Conservation (phyloP, 2,888 invertebrate genomes). For the Thera britannica region DNA sequence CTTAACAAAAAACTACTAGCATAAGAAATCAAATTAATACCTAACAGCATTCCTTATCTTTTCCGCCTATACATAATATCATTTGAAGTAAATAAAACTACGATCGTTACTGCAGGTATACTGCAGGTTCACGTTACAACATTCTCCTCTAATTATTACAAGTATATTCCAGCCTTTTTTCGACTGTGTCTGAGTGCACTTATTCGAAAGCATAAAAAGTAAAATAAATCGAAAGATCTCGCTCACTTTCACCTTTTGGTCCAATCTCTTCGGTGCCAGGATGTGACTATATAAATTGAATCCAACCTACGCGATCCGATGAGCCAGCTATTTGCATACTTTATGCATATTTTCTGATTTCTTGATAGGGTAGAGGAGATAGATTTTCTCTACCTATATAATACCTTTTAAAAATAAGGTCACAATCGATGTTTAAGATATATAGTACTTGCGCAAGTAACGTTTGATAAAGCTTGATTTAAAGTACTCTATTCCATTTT, state of each 20-base stretch:
- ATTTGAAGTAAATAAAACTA: too few species aligned
- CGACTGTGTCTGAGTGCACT: not conserved
- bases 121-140: too few species aligned
- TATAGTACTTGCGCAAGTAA: too few species aligned
- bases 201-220: constrained; percentile 9
- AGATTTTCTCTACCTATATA: constrained; percentile 6
- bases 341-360: constrained; percentile 9
- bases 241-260: constrained; percentile 27
- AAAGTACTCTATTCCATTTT: too few species aligned
- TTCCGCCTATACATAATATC: too few species aligned
- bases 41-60: too few species aligned
- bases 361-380: constrained; percentile 1
- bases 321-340: constrained; percentile 16
- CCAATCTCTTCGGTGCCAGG: constrained; percentile 19
- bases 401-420: not conserved
- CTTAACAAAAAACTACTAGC: too few species aligned
- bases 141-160: too few species aligned
- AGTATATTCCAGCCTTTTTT: too few species aligned
- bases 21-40: too few species aligned
- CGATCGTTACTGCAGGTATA: too few species aligned
- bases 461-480: too few species aligned
- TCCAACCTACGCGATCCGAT: constrained; percentile 8
- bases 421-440: not conserved
- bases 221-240: constrained; percentile 15
- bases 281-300: constrained; percentile 22